A percentile compares a stretch with the other conserved stretches of the same genome.
Conservation (phyloP, 2,797 vertebrate species). For the Brachyrhaphis roseni region DNA sequence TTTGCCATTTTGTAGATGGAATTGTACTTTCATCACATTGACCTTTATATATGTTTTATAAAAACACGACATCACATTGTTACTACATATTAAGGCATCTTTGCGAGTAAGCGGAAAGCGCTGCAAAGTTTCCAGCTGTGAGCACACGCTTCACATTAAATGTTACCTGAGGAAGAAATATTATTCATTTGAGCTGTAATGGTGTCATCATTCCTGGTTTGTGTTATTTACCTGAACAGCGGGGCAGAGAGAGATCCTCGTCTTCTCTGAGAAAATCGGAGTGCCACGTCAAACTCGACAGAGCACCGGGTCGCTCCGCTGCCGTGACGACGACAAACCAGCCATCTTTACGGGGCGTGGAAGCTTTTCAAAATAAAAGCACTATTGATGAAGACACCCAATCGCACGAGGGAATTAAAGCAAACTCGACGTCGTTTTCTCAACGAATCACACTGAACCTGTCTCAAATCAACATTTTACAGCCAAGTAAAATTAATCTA, state of each 20-base stretch:
- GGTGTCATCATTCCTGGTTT: not conserved
- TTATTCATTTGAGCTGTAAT: not conserved
- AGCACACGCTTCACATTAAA: not conserved
- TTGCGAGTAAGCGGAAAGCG: conserved; percentile 58
- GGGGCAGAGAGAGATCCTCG: conserved; percentile 46
- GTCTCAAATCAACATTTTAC: fast-evolving
- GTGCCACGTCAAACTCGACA: conserved; percentile 87
- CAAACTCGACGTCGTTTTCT: fast-evolving
- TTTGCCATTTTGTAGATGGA: not conserved
- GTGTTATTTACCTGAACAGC: conserved; percentile 70
- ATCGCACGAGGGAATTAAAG: fast-evolving
- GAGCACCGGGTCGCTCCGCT: conserved; percentile 62
- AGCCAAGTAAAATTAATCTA: fast-evolving
- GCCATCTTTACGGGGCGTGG: not conserved
- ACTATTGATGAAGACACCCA: fast-evolving
- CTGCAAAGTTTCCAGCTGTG: conserved; percentile 51
- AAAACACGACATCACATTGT: not conserved
- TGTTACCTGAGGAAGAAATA: fast-evolving
- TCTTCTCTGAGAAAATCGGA: conserved; percentile 55
- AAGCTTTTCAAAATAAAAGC: conserved; percentile 20
- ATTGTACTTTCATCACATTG: no score
- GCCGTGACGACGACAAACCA: conserved; percentile 13
- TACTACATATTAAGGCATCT: conserved; percentile 42
- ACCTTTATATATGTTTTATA: not conserved
- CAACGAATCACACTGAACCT: not conserved